Percentiles rank a stretch among this genome's conserved stretches.
Conservation (phyloP, 1,140 invertebrate genomes). For the Zeugodacus cucurbitae region DNA sequence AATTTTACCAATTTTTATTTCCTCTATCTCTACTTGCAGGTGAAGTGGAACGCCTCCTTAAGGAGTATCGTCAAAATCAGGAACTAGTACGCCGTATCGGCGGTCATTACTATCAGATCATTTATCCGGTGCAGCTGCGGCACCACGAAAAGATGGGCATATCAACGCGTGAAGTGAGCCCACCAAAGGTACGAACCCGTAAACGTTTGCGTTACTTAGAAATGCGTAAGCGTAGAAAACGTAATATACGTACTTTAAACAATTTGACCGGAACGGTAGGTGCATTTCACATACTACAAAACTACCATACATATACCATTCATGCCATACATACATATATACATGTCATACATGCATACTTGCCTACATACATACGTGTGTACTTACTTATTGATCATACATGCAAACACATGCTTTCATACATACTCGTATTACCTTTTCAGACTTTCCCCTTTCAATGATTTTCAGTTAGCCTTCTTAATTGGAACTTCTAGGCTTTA, state of each 20-base stretch:
- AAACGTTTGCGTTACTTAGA: slow-evolving; percentile 47
- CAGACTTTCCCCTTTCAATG: no score
- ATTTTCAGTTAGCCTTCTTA: no score
- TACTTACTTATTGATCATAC: no score
- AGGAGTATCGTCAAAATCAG: slow-evolving; percentile 90
- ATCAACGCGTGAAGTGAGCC: slow-evolving; percentile 86
- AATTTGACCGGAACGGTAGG: slow-evolving; percentile 61
- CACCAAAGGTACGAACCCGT: slow-evolving; percentile 78
- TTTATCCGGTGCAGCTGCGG: slow-evolving; percentile 92
- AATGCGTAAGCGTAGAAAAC: slow-evolving; percentile 24
- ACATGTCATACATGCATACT: slow-evolving; percentile 46
- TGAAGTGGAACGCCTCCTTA: slow-evolving; percentile 87
- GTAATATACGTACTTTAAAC: slow-evolving; percentile 55
- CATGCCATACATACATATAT: not conserved
- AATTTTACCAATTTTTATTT: not conserved
- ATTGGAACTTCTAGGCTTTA: no score
- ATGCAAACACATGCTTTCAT: slow-evolving; percentile 30
- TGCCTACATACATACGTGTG: not conserved
- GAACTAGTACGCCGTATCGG: slow-evolving; percentile 90
- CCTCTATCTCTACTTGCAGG: slow-evolving; percentile 70
- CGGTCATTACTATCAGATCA: slow-evolving; percentile 91
- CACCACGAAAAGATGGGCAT: slow-evolving; percentile 96
- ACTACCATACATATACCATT: not conserved
- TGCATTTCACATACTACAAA: slow-evolving; percentile 45
- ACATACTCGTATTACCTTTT: not conserved